A percentile compares a stretch with the other conserved stretches of the same genome.
These are phyloP conservation scores for Neuroterus valhalla DNA, from an alignment of 1,140 invertebrate genomes.

Conservation along the genomic window DNA sequence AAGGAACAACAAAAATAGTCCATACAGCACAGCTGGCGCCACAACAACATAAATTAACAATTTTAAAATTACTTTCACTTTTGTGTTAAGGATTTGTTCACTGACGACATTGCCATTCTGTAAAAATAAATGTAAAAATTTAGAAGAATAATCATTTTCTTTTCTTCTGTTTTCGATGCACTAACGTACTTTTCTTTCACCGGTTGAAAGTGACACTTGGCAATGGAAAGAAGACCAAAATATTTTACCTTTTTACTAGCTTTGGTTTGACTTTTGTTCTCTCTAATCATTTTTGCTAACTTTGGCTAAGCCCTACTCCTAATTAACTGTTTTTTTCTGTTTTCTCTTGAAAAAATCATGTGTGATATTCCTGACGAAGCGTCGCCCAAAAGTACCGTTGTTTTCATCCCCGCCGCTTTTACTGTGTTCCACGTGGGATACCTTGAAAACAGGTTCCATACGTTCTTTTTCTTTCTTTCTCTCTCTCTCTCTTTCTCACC, in stretches of 20 bases:
- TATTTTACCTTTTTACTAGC: constrained; percentile 39
- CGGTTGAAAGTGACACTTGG: no score
- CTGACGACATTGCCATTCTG: constrained; percentile 32
- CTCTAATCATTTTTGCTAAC: constrained; percentile 37
- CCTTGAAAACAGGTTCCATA: constrained; percentile 27
- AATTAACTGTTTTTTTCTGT: background rate
- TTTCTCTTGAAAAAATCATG: background rate
- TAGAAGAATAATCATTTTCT: background rate
- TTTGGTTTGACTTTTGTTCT: constrained; percentile 34
- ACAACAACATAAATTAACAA: constrained; percentile 53
- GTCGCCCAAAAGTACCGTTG: constrained; percentile 49
- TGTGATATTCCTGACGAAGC: background rate
- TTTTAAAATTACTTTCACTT: constrained; percentile 56
- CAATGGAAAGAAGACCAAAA: background rate
- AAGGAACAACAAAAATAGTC: constrained; percentile 51
- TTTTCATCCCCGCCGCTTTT: constrained; percentile 41
- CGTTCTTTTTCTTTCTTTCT: no score
- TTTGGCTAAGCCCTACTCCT: background rate
- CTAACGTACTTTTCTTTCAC: no score
- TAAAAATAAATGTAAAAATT: background rate
- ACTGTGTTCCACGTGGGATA: constrained; percentile 42
- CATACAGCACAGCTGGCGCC: constrained; percentile 56
- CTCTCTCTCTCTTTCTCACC: no score
- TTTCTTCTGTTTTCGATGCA: background rate
- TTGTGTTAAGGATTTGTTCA: constrained; percentile 51